Percentiles rank a stretch among this genome's conserved stretches.
phyloP scores from a whole-genome alignment of 2,797 vertebrate species.

The Callimico goeldii region DNA sequence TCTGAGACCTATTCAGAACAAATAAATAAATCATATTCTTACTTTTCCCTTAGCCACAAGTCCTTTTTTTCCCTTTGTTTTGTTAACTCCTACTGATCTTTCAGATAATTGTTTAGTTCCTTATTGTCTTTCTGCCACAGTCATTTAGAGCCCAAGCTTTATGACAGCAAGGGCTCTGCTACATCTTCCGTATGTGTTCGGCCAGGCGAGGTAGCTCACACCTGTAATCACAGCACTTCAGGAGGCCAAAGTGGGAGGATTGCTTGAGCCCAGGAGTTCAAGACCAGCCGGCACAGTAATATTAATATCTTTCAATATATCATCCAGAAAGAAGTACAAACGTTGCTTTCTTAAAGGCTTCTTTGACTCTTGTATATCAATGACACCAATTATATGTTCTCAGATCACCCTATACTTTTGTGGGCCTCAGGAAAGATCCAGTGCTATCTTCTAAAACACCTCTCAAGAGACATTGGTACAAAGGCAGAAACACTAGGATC shows the following conservation, averaged over 20 bases:
- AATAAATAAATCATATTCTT: neutral
- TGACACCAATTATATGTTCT: conserved; percentile 14
- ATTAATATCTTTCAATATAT: neutral
- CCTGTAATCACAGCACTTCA: too few relatives aligned
- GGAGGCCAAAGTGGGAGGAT: too few relatives aligned
- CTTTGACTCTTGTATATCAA: neutral
- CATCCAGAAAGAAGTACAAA: neutral
- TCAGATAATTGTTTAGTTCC: conserved; percentile 49
- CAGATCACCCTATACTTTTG: neutral
- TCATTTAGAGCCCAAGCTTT: neutral
- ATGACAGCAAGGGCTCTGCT: neutral
- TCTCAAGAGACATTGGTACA: neutral
- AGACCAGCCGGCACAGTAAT: too few relatives aligned
- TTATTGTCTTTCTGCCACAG: neutral
- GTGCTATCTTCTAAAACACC: conserved; percentile 35
- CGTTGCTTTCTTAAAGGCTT: neutral
- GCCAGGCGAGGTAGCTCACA: neutral
- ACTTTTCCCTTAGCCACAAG: neutral
- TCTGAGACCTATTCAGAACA: too few relatives aligned
- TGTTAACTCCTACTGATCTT: conserved; percentile 43
- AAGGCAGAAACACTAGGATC: conserved; percentile 11
- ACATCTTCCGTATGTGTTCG: neutral
- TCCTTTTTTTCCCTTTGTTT: neutral
- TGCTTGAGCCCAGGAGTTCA: too few relatives aligned
- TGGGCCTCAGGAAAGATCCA: neutral